Base-by-base conservation (phyloP, 2,797 vertebrate genomes). In the Bovichtus variegatus region DNA sequence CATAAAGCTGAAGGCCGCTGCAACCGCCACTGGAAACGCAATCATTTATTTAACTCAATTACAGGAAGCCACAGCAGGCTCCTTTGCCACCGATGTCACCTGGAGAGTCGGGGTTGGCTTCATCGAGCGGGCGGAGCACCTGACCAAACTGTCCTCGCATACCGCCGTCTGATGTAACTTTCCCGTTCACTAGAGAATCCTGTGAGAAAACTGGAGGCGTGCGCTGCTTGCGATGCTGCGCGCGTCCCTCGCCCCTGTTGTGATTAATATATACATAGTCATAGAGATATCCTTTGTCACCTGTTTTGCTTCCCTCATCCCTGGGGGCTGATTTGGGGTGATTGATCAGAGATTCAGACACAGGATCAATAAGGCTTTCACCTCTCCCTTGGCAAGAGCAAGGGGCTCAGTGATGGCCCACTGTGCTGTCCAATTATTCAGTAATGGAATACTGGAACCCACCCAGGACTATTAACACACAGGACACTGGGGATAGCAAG, bases 11-110 rank as follows among this genome's bases (percentile, higher is more conserved):
- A 89, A 91, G 90, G 90, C 92, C 82, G 80, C 80, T 10, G 81
- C 83, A 78, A 64, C 90, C 68, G 59, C 88, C 83, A 86, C 89
- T 92, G 92, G 89, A 95, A 92, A 86, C 78, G 53, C 83, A 92
- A 94, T 93, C 91, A 93, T 94, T 94, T 94, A 94, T 94, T 94
- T 91, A 94, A 93, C 91, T 95, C 87, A 92, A 93, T 94, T 94
- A 93, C 91, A 91, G 84, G 78, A 84, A 89, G 87, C 84, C 91
- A 74, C 88, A 84, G 87, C 87, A 78, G 84, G 82, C 76, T 89
- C 81, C 80, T 80, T 77, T 41, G 64, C 78, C 76, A 40, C 84
- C 61, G 69, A 81, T 82, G 88, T 94, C 92, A 94, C 92, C 87
- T 85, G 88, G 79, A 89, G 83, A 87, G 59, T 43, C 27, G 0